phyloP scores from a whole-genome alignment of 2,888 invertebrate genomes.

The Axea sp. region DNA sequence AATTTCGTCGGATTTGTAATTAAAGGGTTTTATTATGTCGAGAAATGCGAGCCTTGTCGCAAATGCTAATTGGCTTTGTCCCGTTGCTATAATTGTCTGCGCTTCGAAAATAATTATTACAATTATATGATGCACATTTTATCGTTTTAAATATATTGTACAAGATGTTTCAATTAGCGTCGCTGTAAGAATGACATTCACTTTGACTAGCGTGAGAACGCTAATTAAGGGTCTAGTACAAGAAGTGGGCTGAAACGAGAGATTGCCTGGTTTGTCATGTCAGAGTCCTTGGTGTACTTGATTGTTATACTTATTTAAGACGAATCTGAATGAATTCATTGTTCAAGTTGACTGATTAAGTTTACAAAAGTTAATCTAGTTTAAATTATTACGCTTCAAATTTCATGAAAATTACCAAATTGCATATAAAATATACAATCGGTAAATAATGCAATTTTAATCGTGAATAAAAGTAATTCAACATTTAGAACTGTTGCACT shows the following conservation, averaged over 20 bases:
- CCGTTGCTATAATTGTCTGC: constrained; percentile 37
- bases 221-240: constrained; percentile 28
- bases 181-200: constrained; percentile 11
- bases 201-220: constrained; percentile 23
- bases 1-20: constrained; percentile 37
- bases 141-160: constrained; percentile 40
- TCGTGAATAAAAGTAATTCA: too few relatives aligned
- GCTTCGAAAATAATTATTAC: constrained; percentile 46
- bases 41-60: constrained; percentile 39
- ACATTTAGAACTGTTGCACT: too few relatives aligned
- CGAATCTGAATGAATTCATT: neutral
- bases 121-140: constrained; percentile 41
- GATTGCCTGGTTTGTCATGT: constrained; percentile 2
- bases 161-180: constrained; percentile 40
- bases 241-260: constrained; percentile 8
- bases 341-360: neutral
- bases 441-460: too few relatives aligned
- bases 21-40: constrained; percentile 34
- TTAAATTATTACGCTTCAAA: too few relatives aligned
- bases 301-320: constrained; percentile 17
- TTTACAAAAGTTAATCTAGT: too few relatives aligned
- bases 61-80: constrained; percentile 54
- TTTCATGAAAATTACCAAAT: too few relatives aligned
- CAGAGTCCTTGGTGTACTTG: neutral
- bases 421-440: too few relatives aligned